Base-by-base conservation (phyloP, 2,113 vertebrate species). In the Psettodes erumei region DNA sequence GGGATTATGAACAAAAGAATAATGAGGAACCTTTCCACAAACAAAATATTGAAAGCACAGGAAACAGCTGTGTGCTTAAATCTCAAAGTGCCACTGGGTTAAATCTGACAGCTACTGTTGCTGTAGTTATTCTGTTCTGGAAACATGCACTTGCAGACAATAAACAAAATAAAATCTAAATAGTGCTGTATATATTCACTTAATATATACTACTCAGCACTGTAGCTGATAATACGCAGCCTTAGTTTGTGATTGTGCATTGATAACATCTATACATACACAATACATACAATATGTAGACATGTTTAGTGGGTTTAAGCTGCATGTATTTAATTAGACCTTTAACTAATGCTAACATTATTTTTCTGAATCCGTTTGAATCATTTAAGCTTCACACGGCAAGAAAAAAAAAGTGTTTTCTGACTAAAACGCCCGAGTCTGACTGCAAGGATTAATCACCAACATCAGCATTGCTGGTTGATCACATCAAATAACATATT, bases 71-170 rank as follows among this genome's bases (percentile, higher is more conserved):
- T 67, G 50, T 71, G 65, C 66, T 25, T 25, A 82, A 67, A 82
- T 82, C 47, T 72, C 48, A 65, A 82, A 70, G 76, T 81, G 48
- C 50, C 48, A 62, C 63, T 79, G 56, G 67, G 28, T 79, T 79
- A 61, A 75, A 83, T 81, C 82, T 85, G 84, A 83, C 85, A 83
- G 82, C 61, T 81, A 83, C 85, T 87, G 77, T 86, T 81, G 54
- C 47, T 74, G 48, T 37, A 43, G 35, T 74, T 72, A 59, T 63
- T 40, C 68, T 18, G 74, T n/a, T n/a, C 2, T 30, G 40, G 23
- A 67, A 66, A 59, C 28, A 59, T 66, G 33, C 71, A 75, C 43
- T 43, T 35, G 33, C 38, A 61, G 42, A 42, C 5, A 16, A 23
- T 59, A 12, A 58, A 45, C 9, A n/a, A 53, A 19, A 79, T 69